Base-by-base conservation (phyloP, 2,888 invertebrate genomes). In the Athetis lepigone region DNA sequence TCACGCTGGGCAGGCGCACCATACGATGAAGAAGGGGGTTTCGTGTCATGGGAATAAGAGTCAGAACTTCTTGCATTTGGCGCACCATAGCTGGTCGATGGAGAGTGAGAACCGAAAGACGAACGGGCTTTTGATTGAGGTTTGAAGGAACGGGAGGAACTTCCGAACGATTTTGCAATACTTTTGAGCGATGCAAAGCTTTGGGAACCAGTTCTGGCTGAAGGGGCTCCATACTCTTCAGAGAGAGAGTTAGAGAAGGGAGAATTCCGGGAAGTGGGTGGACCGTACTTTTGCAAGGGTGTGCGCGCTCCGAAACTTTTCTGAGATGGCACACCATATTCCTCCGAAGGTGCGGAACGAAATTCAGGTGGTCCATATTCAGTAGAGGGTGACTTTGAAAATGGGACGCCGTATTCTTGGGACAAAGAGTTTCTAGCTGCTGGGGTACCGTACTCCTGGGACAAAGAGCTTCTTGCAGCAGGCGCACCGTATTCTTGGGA, bases 161-260 rank as follows among this genome's bases (percentile, higher is more conserved):
- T 74, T 19, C 76, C 77, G 29, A 85, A 84, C 11, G 82, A 81
- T 54, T 85, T 88, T 25, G 75, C 72, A 46, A 74, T 69, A 57
- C 68, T 77, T 54, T 81, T 88, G 45, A 91, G 88, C 16, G 89
- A 85, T 64, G 88, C 81, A 56, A 90, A 92, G 70, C 80, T 75
- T 78, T 85, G 88, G 37, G 87, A 80, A 42, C 70, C 54, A 27
- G 68, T 79, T 25, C 80, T 78, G 18, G 84, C 69, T 23, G 84
- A 82, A 42, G 86, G 88, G 2, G 88, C 87, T 0, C 87, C 87
- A 33, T 89, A 88, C 63, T 88, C 84, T 70, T 88, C 85, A 0
- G 90, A 88, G 1, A 82, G 43, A 4, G 85, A 58, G 29, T 70
- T 76, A 2, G 79, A 70, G 51, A 77, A 61, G 13, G 79, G 79